Evolutionary conservation across 2,113 vertebrate genomes (phyloP).

Genomic region (Cinclus cinclus): DNA sequence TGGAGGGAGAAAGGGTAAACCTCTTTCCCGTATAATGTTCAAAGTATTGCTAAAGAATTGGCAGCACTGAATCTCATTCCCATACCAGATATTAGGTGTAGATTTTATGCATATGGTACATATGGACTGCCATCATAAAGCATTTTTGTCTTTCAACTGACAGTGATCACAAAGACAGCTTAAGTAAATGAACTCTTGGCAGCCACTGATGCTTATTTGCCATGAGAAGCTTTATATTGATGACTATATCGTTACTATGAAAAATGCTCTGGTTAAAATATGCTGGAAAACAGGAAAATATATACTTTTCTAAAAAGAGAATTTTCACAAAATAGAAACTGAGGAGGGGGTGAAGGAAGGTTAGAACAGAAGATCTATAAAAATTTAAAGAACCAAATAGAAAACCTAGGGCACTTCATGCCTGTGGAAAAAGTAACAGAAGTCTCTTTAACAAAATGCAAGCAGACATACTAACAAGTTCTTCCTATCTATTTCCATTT

Average conservation of each 20-base stretch:
- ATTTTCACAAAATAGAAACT: neutral
- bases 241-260: neutral
- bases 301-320: neutral
- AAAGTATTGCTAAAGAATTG: neutral
- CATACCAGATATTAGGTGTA: neutral
- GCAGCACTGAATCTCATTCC: neutral
- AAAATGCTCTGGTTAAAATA: neutral
- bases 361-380: neutral
- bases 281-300: neutral
- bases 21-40: neutral
- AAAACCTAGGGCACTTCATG: neutral
- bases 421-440: neutral
- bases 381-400: neutral
- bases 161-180: neutral
- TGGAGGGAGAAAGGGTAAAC: neutral
- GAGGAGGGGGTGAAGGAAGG: neutral
- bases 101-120: neutral
- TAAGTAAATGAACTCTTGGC: neutral
- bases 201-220: neutral
- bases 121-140: neutral
- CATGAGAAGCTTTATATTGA: neutral
- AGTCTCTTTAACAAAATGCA: neutral
- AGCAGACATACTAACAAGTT: conserved; percentile 45
- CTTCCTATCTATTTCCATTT: conserved; percentile 61
- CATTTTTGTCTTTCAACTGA: neutral